Evolutionary conservation across 2,113 vertebrate species (phyloP).

Genomic region (Corvus moneduloides): DNA sequence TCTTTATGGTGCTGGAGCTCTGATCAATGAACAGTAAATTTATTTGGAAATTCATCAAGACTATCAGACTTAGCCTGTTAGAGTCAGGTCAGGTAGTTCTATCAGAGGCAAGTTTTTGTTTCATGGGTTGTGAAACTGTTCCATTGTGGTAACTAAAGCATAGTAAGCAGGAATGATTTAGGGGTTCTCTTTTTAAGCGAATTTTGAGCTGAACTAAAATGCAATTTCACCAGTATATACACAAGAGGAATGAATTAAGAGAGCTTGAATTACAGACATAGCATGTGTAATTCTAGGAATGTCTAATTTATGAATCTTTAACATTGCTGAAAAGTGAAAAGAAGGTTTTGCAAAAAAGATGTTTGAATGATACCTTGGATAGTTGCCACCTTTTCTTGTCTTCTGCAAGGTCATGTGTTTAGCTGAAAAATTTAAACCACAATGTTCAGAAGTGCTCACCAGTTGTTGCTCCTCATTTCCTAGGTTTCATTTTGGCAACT

Average conservation of each 20-base stretch:
- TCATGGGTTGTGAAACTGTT: neutral
- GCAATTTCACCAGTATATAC: neutral
- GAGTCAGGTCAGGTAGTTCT: neutral
- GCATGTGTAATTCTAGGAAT: neutral
- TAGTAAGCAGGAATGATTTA: neutral
- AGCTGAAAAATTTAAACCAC: neutral
- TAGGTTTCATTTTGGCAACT: neutral
- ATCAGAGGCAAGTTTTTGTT: neutral
- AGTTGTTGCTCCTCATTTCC: constrained; percentile 7
- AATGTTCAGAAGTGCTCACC: neutral
- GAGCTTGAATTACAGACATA: neutral
- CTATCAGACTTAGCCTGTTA: neutral
- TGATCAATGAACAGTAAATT: neutral
- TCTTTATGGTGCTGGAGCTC: neutral
- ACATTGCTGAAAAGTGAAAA: neutral
- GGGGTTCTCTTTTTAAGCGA: neutral
- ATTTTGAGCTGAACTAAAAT: neutral
- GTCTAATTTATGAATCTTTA: neutral
- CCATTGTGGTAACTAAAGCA: neutral
- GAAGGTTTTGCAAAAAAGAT: neutral
- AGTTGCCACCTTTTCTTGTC: neutral
- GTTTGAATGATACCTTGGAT: neutral
- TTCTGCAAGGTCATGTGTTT: constrained; percentile 31
- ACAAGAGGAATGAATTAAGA: constrained; percentile 1
- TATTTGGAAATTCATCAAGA: neutral